Percentiles rank a stretch among this genome's conserved stretches.
Conservation (phyloP, 2,113 vertebrate genomes). For the Ceyx melanurus region DNA sequence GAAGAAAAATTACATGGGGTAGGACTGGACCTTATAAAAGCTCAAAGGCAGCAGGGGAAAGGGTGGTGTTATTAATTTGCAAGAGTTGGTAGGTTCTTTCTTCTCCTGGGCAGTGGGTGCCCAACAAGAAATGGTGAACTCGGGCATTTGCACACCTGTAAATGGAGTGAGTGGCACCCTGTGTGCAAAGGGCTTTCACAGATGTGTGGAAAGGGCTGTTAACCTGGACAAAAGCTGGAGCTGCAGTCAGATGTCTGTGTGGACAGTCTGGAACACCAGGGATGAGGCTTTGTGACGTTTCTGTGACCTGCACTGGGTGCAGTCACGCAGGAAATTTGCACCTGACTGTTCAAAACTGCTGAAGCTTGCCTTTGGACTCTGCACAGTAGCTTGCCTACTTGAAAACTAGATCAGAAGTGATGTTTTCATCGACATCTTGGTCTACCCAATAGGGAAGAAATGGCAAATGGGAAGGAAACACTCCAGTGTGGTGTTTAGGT, state of each 20-base stretch:
- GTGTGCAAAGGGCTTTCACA: background rate
- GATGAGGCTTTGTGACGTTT: background rate
- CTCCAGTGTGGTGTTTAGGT: background rate
- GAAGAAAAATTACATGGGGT: slow-evolving; percentile 19
- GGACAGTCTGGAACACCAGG: background rate
- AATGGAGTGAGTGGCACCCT: background rate
- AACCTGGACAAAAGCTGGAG: background rate
- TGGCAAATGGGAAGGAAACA: background rate
- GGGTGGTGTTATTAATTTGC: background rate
- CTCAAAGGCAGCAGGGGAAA: background rate
- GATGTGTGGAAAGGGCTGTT: background rate
- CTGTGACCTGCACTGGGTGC: background rate
- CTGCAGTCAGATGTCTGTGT: background rate
- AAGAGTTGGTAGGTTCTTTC: background rate
- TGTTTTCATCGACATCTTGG: background rate
- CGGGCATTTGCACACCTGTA: background rate
- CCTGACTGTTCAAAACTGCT: background rate
- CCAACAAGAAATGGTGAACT: background rate
- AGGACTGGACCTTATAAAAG: background rate
- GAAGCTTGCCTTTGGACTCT: background rate
- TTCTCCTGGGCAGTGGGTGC: background rate
- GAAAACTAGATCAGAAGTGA: slow-evolving; percentile 19
- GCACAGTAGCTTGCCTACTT: background rate
- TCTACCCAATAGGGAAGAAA: background rate
- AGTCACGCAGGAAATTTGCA: background rate